These are phyloP conservation scores for Chiloscyllium plagiosum DNA, from an alignment of 2,113 vertebrate genomes.

Conservation along the genomic window DNA sequence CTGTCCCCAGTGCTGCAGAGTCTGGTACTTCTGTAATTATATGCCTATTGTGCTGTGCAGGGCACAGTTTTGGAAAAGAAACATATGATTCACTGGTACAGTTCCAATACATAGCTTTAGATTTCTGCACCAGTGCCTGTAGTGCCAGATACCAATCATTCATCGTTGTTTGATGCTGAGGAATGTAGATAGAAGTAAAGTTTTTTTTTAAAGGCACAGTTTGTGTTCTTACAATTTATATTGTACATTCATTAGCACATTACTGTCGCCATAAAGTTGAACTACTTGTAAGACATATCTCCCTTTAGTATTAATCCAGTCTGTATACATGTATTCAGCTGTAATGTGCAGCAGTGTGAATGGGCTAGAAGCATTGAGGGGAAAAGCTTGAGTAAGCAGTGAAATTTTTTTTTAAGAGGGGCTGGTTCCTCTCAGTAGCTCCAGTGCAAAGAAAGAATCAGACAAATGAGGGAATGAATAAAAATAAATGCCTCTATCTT, in stretches of 20 bases:
- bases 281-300: conserved; percentile 54
- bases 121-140: not conserved
- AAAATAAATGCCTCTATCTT: conserved; percentile 34
- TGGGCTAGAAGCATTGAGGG: conserved; percentile 56
- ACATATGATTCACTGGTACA: not conserved
- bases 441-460: conserved; percentile 44
- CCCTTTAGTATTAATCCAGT: conserved; percentile 61
- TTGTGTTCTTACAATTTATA: conserved; percentile 56
- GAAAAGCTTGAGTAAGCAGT: conserved; percentile 53
- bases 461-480: conserved; percentile 32
- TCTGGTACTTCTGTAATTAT: conserved; percentile 31
- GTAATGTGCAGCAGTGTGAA: conserved; percentile 32
- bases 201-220: conserved; percentile 46
- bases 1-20: conserved; percentile 11
- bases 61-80: conserved; percentile 15
- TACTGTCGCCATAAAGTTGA: conserved; percentile 88
- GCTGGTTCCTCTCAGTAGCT: conserved; percentile 74
- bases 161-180: not conserved
- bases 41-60: conserved; percentile 30
- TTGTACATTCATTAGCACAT: conserved; percentile 85
- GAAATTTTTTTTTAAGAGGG: conserved; percentile 52
- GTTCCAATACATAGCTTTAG: not conserved
- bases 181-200: conserved; percentile 45
- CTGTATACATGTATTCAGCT: conserved; percentile 53
- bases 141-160: conserved; percentile 1